These are phyloP conservation scores for Telenomus remus DNA, from an alignment of 1,140 invertebrate genomes.

Conservation along the genomic window DNA sequence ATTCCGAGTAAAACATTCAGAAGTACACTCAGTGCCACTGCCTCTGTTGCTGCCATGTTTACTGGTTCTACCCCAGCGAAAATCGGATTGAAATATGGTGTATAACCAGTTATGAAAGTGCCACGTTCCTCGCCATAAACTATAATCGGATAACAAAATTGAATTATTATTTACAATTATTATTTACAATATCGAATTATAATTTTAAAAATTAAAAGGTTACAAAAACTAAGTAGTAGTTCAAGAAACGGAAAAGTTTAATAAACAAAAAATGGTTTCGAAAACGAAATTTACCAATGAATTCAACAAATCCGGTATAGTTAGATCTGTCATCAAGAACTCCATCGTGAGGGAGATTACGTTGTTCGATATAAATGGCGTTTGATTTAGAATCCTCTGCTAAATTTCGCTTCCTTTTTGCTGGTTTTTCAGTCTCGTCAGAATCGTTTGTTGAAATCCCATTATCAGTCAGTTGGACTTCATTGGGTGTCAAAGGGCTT, in stretches of 20 bases:
- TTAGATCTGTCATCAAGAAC: constrained; percentile 83
- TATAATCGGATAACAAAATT: constrained; percentile 39
- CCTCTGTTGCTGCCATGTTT: constrained; percentile 56
- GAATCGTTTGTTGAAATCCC: constrained; percentile 1
- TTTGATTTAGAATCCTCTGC: constrained; percentile 55
- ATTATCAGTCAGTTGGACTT: constrained; percentile 1
- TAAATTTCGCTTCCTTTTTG: constrained; percentile 59
- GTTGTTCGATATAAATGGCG: constrained; percentile 32
- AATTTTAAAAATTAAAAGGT: too few relatives aligned
- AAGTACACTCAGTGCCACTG: constrained; percentile 66
- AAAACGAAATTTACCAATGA: constrained; percentile 81
- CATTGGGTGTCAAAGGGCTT: constrained; percentile 8
- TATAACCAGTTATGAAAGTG: constrained; percentile 67
- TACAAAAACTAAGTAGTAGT: too few relatives aligned
- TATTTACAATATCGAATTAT: too few relatives aligned
- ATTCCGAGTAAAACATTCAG: constrained; percentile 78
- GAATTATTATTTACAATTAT: too few relatives aligned
- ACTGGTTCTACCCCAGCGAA: constrained; percentile 67
- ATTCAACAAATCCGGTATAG: constrained; percentile 89
- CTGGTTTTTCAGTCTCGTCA: constrained; percentile 5
- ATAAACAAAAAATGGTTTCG: too few relatives aligned
- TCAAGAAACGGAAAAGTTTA: too few relatives aligned
- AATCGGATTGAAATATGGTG: constrained; percentile 68
- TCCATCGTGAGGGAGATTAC: constrained; percentile 79
- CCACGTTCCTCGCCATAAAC: constrained; percentile 64